Evolutionary conservation across 2,797 vertebrate species (phyloP).

Genomic region (Leuciscus waleckii): DNA sequence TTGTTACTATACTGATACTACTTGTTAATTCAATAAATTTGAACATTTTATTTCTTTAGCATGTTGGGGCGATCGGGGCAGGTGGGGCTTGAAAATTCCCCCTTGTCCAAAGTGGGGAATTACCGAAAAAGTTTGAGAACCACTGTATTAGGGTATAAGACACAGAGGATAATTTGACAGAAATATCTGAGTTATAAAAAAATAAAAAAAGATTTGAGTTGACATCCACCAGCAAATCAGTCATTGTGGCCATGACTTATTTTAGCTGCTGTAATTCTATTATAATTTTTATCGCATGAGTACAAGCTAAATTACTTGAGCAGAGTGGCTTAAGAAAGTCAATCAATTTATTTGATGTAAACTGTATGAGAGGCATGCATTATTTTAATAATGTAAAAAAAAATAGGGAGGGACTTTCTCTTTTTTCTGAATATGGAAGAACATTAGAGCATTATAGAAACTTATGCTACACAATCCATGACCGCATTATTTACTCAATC

Average conservation of each 20-base stretch:
- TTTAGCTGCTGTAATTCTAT: background rate
- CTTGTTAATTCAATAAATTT: too few relatives aligned
- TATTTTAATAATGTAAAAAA: background rate
- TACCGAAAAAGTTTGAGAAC: too few relatives aligned
- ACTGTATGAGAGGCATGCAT: background rate
- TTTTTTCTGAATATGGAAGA: background rate
- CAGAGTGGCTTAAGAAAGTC: background rate
- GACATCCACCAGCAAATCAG: background rate
- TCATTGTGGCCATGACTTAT: background rate
- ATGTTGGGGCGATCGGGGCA: too few relatives aligned
- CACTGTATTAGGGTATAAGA: background rate
- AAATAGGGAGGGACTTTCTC: background rate
- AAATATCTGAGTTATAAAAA: background rate
- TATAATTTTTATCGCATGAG: background rate
- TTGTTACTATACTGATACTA: too few relatives aligned
- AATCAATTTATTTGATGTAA: background rate
- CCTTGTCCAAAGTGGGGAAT: too few relatives aligned
- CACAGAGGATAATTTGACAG: background rate
- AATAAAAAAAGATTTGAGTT: background rate
- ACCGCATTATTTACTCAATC: background rate
- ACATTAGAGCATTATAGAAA: slow-evolving; percentile 26
- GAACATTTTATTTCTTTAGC: too few relatives aligned
- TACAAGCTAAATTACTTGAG: background rate
- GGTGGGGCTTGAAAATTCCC: too few relatives aligned
- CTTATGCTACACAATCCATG: background rate